Conservation (phyloP, 1,140 invertebrate genomes). For the Eueides isabella region DNA sequence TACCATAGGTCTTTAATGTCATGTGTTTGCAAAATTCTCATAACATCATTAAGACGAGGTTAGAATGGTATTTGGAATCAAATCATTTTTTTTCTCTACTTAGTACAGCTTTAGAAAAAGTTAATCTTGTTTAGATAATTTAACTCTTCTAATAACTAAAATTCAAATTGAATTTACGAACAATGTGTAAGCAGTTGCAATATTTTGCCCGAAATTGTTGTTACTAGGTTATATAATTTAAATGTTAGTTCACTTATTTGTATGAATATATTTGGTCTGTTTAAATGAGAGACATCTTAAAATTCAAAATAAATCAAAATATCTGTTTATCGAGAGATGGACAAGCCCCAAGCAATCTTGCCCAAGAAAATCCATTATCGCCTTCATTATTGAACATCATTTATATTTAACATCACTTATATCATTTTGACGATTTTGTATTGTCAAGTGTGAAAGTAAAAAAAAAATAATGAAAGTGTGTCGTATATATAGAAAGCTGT, state of each 20-base stretch:
- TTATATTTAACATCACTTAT: no score
- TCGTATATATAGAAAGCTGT: conserved; percentile 30
- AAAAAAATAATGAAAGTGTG: conserved; percentile 25
- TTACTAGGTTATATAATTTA: not conserved
- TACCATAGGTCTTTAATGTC: no score
- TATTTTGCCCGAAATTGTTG: not conserved
- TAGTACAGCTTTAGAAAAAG: no score
- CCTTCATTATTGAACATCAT: not conserved
- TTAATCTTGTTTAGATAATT: no score
- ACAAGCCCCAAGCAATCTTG: not conserved
- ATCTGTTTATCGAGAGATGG: not conserved
- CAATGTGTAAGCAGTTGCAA: conserved; percentile 31
- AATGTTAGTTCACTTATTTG: not conserved
- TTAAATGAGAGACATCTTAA: no score
- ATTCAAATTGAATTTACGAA: conserved; percentile 45
- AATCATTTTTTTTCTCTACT: no score
- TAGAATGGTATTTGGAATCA: no score
- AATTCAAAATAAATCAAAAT: no score
- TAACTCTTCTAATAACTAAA: not conserved
- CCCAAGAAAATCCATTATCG: not conserved
- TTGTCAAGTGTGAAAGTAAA: conserved; percentile 25
- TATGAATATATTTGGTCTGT: not conserved
- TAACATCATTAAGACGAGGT: no score
- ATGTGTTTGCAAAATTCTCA: no score
- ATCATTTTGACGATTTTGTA: conserved; percentile 49